Evolutionary conservation across 2,888 invertebrate genomes (phyloP).

Genomic region (Syrista parreyssii): DNA sequence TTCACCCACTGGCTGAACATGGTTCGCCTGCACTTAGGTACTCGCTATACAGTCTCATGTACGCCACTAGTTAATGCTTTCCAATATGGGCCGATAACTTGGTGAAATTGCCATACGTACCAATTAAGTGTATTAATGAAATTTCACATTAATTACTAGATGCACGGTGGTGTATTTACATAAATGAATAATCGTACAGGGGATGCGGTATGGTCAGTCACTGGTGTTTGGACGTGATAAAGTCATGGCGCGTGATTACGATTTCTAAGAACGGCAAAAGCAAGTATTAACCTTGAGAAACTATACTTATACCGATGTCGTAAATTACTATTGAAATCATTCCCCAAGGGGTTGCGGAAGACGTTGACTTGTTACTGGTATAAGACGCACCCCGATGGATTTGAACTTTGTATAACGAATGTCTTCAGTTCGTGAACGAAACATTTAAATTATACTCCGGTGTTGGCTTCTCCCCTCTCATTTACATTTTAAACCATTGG

Average conservation of each 20-base stretch:
- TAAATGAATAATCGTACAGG: neutral
- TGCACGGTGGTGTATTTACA: neutral
- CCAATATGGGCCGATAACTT: conserved; percentile 8
- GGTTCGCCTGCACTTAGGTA: neutral
- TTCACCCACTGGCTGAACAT: conserved; percentile 17
- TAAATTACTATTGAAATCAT: neutral
- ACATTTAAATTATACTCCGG: neutral
- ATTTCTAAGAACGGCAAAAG: neutral
- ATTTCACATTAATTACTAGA: neutral
- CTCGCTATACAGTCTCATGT: neutral
- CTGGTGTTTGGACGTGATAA: neutral
- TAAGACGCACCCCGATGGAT: neutral
- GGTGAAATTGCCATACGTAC: neutral
- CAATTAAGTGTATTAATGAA: conserved; percentile 4
- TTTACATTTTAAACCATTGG: neutral
- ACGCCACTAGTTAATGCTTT: neutral
- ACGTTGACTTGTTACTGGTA: neutral
- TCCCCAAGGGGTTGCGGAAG: neutral
- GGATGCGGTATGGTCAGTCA: too few relatives aligned
- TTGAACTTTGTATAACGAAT: neutral
- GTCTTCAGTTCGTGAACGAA: neutral
- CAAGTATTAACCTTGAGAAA: neutral
- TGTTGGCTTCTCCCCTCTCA: neutral
- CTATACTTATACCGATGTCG: neutral
- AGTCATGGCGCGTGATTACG: neutral